Conservation (phyloP, 2,797 vertebrate species). For the Echiichthys vipera region DNA sequence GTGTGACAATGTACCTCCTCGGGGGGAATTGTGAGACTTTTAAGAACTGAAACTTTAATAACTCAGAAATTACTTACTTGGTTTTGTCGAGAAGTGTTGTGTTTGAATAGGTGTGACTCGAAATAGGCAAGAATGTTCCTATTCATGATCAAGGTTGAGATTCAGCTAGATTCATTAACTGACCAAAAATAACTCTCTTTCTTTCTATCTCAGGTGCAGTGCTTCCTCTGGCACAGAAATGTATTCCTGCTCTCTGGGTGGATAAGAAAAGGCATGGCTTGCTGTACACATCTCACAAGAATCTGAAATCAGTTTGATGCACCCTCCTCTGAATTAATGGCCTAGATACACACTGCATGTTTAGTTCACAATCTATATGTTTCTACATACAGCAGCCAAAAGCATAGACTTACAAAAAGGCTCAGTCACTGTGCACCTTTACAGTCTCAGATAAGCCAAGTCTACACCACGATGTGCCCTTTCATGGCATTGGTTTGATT, state of each 20-base stretch:
- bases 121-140: constrained; percentile 45
- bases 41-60: constrained; percentile 60
- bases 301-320: constrained; percentile 67
- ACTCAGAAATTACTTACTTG: constrained; percentile 44
- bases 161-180: constrained; percentile 58
- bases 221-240: constrained; percentile 58
- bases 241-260: constrained; percentile 51
- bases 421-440: constrained; percentile 1
- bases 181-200: constrained; percentile 58
- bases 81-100: constrained; percentile 41
- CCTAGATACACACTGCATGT: constrained; percentile 62
- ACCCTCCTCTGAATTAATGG: constrained; percentile 70
- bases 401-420: constrained; percentile 21
- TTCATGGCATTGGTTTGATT: constrained; percentile 63
- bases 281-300: constrained; percentile 48
- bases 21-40: constrained; percentile 51
- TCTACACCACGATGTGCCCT: constrained; percentile 25
- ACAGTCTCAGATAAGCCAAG: constrained; percentile 24
- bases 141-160: constrained; percentile 52
- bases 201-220: constrained; percentile 15
- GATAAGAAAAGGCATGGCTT: constrained; percentile 57
- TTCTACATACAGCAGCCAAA: constrained; percentile 17
- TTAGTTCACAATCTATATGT: constrained; percentile 39
- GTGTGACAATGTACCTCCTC: constrained; percentile 57
- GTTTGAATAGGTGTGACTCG: constrained; percentile 41